Conservation (phyloP, 2,888 invertebrate genomes). For the Sarcophaga carnaria region DNA sequence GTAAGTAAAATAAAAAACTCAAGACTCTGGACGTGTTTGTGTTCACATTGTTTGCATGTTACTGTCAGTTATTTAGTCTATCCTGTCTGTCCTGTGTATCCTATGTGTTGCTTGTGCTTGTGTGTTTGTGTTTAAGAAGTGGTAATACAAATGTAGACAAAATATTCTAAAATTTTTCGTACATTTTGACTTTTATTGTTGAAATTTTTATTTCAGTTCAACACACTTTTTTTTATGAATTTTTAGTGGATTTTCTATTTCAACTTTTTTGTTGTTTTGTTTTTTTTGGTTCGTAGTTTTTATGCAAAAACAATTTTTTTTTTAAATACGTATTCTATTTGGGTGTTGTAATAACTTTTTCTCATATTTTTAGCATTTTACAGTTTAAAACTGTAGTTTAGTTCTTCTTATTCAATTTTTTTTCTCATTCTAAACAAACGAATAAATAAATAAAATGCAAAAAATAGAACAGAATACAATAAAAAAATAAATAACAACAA, state of each 20-base stretch:
- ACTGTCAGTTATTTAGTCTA: conserved; percentile 61
- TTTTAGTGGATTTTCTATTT: conserved; percentile 3
- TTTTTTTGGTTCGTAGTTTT: conserved; percentile 9
- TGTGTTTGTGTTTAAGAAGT: neutral
- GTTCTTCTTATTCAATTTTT: conserved; percentile 29
- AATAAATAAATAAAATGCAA: conserved; percentile 11
- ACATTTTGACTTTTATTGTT: conserved; percentile 66
- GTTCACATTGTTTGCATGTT: conserved; percentile 55
- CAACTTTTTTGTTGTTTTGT: conserved; percentile 9
- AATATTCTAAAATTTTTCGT: conserved; percentile 39
- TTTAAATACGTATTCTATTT: conserved; percentile 17
- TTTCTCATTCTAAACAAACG: conserved; percentile 7
- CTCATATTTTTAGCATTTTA: conserved; percentile 33
- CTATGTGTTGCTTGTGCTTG: no score
- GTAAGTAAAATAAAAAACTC: no score
- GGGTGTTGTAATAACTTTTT: conserved; percentile 59
- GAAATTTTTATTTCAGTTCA: conserved; percentile 59
- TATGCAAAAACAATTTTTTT: no score
- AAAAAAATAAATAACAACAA: conserved; percentile 2
- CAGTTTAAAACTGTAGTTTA: conserved; percentile 32
- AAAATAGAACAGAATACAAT: neutral
- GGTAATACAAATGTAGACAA: conserved; percentile 9
- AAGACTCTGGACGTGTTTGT: neutral
- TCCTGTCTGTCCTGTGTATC: conserved; percentile 5
- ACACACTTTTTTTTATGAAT: conserved; percentile 39